These are phyloP conservation scores for Muricea muricata DNA, from an alignment of 92 coral and sea anemone genomes.

Conservation along the genomic window DNA sequence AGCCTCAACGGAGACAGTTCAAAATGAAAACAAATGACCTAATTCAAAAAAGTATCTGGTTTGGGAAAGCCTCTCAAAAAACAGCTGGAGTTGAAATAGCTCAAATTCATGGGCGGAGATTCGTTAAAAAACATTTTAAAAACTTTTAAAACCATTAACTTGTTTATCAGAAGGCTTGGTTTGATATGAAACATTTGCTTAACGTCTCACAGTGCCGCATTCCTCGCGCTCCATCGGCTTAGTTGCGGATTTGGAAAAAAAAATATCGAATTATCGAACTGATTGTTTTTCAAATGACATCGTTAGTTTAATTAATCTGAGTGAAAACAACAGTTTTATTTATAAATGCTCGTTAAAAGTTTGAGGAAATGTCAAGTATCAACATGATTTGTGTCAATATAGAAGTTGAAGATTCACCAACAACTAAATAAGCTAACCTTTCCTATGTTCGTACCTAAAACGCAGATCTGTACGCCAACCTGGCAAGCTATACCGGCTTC, in stretches of 20 bases:
- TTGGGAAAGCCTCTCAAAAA: background rate
- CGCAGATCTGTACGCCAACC: no score
- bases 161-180: background rate
- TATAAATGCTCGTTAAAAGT: background rate
- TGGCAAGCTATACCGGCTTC: no score
- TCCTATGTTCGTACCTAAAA: no score
- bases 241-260: background rate
- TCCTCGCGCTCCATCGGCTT: background rate
- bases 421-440: no score
- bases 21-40: slow-evolving; percentile 27
- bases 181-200: background rate
- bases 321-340: background rate
- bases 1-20: background rate
- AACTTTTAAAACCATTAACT: background rate
- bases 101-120: slow-evolving; percentile 23
- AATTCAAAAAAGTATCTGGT: background rate
- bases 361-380: no score
- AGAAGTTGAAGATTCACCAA: no score
- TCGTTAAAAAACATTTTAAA: background rate
- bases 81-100: background rate
- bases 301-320: no score
- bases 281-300: background rate
- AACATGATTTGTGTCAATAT: no score
- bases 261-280: background rate
- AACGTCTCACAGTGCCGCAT: background rate